These are phyloP conservation scores for Acipenser transmontanus DNA, from an alignment of 2,797 vertebrate genomes.

Conservation along the genomic window DNA sequence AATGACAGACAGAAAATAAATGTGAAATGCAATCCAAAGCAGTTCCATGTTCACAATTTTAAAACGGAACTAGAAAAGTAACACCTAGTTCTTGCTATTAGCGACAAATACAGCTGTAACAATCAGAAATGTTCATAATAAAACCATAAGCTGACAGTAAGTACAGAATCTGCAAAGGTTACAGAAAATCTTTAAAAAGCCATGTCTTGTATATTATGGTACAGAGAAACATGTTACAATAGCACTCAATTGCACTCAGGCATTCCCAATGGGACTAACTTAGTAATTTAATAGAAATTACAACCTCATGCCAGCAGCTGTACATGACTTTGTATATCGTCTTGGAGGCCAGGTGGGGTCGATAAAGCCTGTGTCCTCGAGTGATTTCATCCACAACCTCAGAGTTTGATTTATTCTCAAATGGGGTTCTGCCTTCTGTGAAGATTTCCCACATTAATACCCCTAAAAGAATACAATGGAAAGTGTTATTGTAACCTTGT, in stretches of 20 bases:
- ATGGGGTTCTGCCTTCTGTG: constrained; percentile 74
- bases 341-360: constrained; percentile 56
- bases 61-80: no score
- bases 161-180: not conserved
- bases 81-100: no score
- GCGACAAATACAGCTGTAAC: not conserved
- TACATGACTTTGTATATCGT: constrained; percentile 74
- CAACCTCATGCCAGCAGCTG: constrained; percentile 78
- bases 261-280: no score
- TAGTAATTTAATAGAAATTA: no score
- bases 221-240: no score
- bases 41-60: no score
- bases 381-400: constrained; percentile 75
- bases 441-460: constrained; percentile 87
- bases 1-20: constrained; percentile 19
- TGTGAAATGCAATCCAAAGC: no score
- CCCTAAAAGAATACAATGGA: constrained; percentile 42
- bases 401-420: constrained; percentile 65
- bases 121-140: not conserved
- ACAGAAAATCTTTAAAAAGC: not conserved
- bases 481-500: no score
- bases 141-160: not conserved
- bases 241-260: no score
- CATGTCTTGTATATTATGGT: not conserved
- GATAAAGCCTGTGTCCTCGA: constrained; percentile 69